Evolutionary conservation across 2,113 vertebrate species (phyloP).

Genomic region (Hydropotes inermis): DNA sequence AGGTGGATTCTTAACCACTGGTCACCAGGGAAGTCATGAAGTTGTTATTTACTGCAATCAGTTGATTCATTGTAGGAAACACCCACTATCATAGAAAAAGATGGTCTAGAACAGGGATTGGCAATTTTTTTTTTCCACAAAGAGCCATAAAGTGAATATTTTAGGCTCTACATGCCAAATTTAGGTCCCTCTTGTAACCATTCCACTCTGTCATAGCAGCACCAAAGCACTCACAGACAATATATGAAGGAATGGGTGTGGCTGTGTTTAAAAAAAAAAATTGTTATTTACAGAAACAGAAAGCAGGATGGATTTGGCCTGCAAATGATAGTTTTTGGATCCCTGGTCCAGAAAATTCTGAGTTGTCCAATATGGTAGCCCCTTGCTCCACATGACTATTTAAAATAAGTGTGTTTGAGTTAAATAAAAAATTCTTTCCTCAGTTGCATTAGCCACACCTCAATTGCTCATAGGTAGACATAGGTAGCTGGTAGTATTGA

Average conservation of each 20-base stretch:
- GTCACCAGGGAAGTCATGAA: neutral
- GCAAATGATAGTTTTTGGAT: neutral
- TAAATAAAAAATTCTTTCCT: neutral
- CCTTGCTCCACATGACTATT: neutral
- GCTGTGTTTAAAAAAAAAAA: neutral
- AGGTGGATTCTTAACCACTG: neutral
- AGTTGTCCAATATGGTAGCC: neutral
- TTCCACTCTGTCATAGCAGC: neutral
- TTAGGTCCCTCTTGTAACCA: neutral
- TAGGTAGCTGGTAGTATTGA: neutral
- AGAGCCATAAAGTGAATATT: neutral
- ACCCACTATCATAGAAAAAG: neutral
- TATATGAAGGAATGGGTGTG: neutral
- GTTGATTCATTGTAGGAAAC: neutral
- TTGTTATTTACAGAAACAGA: neutral
- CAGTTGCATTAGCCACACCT: neutral
- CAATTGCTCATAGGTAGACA: neutral
- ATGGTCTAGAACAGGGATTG: neutral
- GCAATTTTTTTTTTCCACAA: neutral
- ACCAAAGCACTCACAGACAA: neutral
- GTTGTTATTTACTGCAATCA: neutral
- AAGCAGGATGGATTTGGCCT: neutral
- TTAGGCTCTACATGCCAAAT: neutral
- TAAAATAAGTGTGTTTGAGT: neutral
- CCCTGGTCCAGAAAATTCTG: neutral